phyloP scores from a whole-genome alignment of 2,888 invertebrate species.

The Gortyna flavago region DNA sequence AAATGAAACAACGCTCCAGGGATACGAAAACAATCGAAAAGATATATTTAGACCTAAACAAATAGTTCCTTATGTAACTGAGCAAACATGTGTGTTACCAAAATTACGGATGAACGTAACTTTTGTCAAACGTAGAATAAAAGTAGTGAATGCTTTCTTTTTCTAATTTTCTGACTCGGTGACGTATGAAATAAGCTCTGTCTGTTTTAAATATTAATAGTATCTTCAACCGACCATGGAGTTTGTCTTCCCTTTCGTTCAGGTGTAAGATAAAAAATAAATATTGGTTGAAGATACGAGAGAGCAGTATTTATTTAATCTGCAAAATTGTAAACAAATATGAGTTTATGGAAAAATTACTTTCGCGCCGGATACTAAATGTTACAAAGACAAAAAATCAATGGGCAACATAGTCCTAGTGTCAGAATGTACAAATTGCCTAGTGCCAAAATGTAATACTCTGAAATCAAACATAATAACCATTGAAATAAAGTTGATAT shows the following conservation, averaged over 20 bases:
- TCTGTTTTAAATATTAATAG: conserved; percentile 68
- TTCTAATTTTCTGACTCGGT: conserved; percentile 77
- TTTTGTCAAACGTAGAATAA: conserved; percentile 40
- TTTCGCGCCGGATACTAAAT: too few relatives aligned
- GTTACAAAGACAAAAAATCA: too few relatives aligned
- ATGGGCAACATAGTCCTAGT: too few relatives aligned
- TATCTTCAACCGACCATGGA: conserved; percentile 46
- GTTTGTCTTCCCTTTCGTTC: conserved; percentile 38
- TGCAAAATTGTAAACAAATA: too few relatives aligned
- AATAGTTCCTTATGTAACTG: conserved; percentile 38
- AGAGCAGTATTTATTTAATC: not conserved
- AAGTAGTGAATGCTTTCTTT: conserved; percentile 53
- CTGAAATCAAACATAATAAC: too few relatives aligned
- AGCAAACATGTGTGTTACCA: conserved; percentile 36
- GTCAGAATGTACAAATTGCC: too few relatives aligned
- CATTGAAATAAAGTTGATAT: too few relatives aligned
- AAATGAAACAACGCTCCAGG: conserved; percentile 16
- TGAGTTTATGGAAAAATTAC: too few relatives aligned
- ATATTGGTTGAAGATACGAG: conserved; percentile 16
- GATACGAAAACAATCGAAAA: conserved; percentile 36
- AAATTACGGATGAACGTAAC: conserved; percentile 37
- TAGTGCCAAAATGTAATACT: too few relatives aligned
- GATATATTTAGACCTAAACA: conserved; percentile 52
- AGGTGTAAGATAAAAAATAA: conserved; percentile 30
- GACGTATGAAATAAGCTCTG: conserved; percentile 76